These are phyloP conservation scores for Temnothorax longispinosus DNA, from an alignment of 1,140 invertebrate species.

Conservation along the genomic window DNA sequence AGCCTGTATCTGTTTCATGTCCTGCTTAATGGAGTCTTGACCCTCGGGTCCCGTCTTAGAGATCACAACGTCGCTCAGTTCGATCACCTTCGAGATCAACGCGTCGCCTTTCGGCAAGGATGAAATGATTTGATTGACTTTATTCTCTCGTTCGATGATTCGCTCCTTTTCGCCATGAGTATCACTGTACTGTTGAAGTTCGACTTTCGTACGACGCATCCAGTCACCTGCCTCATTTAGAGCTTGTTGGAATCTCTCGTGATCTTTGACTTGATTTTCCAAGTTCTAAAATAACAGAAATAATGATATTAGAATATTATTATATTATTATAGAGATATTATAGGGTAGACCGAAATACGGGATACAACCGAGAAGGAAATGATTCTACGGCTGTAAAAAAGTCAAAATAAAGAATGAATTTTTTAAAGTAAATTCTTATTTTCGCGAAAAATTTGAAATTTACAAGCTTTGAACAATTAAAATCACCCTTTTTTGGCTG, in stretches of 20 bases:
- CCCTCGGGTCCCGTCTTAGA: conserved; percentile 94
- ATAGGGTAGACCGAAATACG: no score
- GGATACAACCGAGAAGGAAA: no score
- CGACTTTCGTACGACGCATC: conserved; percentile 93
- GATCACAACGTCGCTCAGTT: conserved; percentile 92
- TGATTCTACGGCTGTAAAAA: no score
- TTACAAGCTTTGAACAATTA: no score
- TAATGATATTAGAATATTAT: conserved; percentile 43
- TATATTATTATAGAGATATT: background rate
- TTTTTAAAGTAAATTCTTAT: no score
- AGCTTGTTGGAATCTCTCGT: conserved; percentile 94
- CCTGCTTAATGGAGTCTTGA: conserved; percentile 93
- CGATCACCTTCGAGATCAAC: conserved; percentile 91
- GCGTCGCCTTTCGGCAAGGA: conserved; percentile 90
- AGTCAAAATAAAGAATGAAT: no score
- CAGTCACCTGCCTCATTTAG: conserved; percentile 94
- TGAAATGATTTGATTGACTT: conserved; percentile 89
- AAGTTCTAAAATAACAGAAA: conserved; percentile 86
- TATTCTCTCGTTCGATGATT: conserved; percentile 90
- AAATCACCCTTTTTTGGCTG: background rate
- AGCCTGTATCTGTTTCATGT: conserved; percentile 93
- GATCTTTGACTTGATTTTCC: conserved; percentile 93
- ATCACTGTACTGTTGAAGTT: conserved; percentile 94
- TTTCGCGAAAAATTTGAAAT: no score
- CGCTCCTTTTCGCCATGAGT: conserved; percentile 93